A percentile compares a stretch with the other conserved stretches of the same genome.
phyloP scores from a whole-genome alignment of 2,888 invertebrate genomes.

The Agrochola macilenta region DNA sequence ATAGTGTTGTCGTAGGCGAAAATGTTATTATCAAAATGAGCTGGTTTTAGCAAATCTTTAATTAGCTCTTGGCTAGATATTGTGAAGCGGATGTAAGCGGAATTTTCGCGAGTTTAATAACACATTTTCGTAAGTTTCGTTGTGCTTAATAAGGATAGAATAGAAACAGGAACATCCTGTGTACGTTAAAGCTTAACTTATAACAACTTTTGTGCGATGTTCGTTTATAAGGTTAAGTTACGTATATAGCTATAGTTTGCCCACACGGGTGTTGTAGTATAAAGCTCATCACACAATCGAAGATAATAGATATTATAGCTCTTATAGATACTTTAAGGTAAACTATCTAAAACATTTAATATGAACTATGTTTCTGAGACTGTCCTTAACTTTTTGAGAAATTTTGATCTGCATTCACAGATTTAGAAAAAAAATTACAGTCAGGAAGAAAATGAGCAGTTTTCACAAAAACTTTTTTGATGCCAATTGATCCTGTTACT shows the following conservation, averaged over 20 bases:
- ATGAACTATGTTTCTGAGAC: too few species aligned
- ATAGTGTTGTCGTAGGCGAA: conserved; percentile 25
- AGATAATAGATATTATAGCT: too few species aligned
- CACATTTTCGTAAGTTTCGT: background rate
- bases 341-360: too few species aligned
- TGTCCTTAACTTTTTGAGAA: too few species aligned
- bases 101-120: conserved; percentile 4
- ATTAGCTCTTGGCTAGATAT: conserved; percentile 3
- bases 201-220: background rate
- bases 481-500: too few species aligned
- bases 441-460: too few species aligned
- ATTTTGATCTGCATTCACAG: too few species aligned
- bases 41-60: conserved; percentile 10
- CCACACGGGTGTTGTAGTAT: background rate
- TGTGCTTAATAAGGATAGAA: background rate
- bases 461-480: too few species aligned
- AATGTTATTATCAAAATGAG: conserved; percentile 11
- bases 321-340: too few species aligned
- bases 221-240: background rate
- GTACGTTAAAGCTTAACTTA: background rate
- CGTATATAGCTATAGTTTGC: background rate
- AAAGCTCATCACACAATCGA: too few species aligned
- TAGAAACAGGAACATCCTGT: background rate
- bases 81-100: background rate
- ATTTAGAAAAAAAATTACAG: too few species aligned